Evolutionary conservation across 64 coral and sea anemone genomes (phyloP), one percentile per base, ranked within the genome.

Genomic region (Montipora foliosa): DNA sequence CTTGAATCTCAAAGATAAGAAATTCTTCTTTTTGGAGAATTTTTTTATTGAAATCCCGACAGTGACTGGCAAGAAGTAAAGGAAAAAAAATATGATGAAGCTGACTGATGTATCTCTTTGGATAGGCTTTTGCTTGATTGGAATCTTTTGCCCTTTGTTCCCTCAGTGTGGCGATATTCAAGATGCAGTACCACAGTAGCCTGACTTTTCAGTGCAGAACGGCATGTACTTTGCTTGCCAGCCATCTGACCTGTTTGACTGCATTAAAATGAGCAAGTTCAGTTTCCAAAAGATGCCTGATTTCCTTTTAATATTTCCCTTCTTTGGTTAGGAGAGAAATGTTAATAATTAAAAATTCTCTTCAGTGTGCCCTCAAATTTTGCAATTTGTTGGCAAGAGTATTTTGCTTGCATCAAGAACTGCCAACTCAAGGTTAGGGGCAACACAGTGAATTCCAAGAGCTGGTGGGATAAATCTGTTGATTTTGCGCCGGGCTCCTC

Each of bases 381-480:
- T 55, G 60, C 78, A 78, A 91, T 75, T 91, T 50, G 14, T 16
- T 78, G 64, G 78, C 89, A 91, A 37, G 78, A 72, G 37, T 37
- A 37, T 0, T 47, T 82, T 91, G 78, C 52, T 91, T 68, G 89
- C 78, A 91, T 91, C 67, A 17, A 91, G 60, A 6, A 50, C 89
- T 73, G 89, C 78, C 49, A 91, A 66, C 52, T 91, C 89, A 15
- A 91, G 89, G 14, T 91, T 91, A 82, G 59, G 78, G 67, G 78
- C 89, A 6, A 91, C 89, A 82, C 64, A 91, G 59, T 91, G 78
- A 91, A 82, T 91, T 73, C 89, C 89, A 14, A 91, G 47, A 14
- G 64, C 89, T 82, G 64, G 72, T 20, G 89, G 79, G 2, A 91
- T 91, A 21, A 91, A 78, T 82, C 82, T 68, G 66, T 50, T 91